Percentiles rank a stretch among this genome's conserved stretches.
These are phyloP conservation scores for Vulpes vulpes DNA, from an alignment of 2,113 vertebrate species.

Conservation along the genomic window DNA sequence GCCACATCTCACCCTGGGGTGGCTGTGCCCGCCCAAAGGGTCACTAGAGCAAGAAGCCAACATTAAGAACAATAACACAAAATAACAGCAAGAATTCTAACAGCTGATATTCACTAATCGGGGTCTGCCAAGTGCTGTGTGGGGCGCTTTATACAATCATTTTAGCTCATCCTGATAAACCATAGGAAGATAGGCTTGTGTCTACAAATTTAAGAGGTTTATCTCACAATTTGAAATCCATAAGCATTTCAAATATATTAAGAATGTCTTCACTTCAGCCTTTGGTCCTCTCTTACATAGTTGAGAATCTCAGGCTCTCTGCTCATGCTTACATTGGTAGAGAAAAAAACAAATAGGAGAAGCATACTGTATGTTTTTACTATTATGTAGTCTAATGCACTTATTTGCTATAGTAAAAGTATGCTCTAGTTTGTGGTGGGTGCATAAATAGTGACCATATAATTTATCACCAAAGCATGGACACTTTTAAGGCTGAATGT, in stretches of 20 bases:
- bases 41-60: not conserved
- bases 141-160: not conserved
- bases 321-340: not conserved
- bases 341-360: not conserved
- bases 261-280: not conserved
- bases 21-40: not conserved
- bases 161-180: not conserved
- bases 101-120: not conserved
- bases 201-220: not conserved
- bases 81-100: not conserved
- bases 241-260: not conserved
- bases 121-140: not conserved
- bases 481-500: not conserved
- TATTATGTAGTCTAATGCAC: not conserved
- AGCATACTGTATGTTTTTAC: not conserved
- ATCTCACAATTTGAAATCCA: not conserved
- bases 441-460: not conserved
- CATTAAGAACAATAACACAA: not conserved
- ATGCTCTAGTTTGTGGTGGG: not conserved
- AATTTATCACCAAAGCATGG: not conserved
- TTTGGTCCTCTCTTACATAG: not conserved
- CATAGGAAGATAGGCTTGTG: not conserved
- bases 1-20: not conserved
- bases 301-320: not conserved
- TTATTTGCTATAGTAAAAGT: slow-evolving; percentile 1